Conservation (phyloP, 2,888 invertebrate genomes). For the Metopia argyrocephala region DNA sequence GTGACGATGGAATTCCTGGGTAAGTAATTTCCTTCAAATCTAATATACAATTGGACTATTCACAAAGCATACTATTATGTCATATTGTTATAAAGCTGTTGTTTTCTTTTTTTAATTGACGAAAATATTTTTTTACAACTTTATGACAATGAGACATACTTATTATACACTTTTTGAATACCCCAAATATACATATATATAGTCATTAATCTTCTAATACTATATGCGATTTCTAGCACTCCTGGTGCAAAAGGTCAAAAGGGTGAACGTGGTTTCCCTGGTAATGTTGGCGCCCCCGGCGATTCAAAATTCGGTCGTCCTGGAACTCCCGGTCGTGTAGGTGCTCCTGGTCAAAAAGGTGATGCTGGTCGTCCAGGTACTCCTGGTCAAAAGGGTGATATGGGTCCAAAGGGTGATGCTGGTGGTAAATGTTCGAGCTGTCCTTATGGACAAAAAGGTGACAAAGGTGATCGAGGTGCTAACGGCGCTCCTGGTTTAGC, state of each 20-base stretch:
- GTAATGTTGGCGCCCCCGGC: conserved; percentile 87
- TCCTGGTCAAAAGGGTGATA: conserved; percentile 82
- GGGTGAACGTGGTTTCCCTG: conserved; percentile 88
- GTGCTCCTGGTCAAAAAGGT: conserved; percentile 84
- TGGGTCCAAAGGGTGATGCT: conserved; percentile 87
- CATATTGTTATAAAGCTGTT: no score
- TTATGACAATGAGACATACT: no score
- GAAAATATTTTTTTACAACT: no score
- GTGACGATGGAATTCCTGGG: conserved; percentile 86
- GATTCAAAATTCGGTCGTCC: conserved; percentile 89
- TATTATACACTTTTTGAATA: no score
- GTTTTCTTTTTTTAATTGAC: no score
- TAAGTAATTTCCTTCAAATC: conserved; percentile 70
- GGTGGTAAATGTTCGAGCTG: conserved; percentile 90
- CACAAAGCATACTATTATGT: no score
- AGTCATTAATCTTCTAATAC: no score
- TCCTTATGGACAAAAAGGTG: conserved; percentile 86
- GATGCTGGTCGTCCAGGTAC: conserved; percentile 84
- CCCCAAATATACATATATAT: no score
- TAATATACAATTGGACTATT: no score
- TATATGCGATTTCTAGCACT: conserved; percentile 17
- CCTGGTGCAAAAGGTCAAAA: conserved; percentile 86
- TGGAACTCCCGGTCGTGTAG: conserved; percentile 85
- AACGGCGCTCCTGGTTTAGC: conserved; percentile 84
- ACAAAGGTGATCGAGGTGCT: conserved; percentile 86